Evolutionary conservation across 2,797 vertebrate species (phyloP).

Genomic region (Sorex maritimensis): DNA sequence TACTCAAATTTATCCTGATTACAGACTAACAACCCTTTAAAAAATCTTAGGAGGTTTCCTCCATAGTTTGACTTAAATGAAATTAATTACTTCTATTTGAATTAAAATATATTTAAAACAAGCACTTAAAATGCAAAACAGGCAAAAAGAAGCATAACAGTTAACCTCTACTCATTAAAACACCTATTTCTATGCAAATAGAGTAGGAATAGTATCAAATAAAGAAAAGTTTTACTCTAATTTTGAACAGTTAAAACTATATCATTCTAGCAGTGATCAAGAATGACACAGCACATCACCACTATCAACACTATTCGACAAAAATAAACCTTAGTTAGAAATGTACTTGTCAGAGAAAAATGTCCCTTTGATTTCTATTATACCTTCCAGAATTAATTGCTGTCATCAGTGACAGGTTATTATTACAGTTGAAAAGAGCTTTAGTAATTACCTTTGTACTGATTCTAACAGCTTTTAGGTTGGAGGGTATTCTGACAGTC

Average conservation of each 20-base stretch:
- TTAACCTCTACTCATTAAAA: conserved; percentile 79
- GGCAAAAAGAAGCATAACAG: conserved; percentile 77
- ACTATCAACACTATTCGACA: conserved; percentile 92
- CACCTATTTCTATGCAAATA: conserved; percentile 65
- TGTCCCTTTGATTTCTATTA: conserved; percentile 93
- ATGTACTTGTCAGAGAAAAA: conserved; percentile 94
- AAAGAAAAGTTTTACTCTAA: conserved; percentile 86
- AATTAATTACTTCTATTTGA: conserved; percentile 66
- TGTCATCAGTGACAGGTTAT: conserved; percentile 95
- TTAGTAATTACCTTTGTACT: conserved; percentile 94
- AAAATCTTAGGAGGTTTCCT: no score
- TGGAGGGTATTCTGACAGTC: conserved; percentile 94
- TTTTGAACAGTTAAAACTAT: conserved; percentile 87
- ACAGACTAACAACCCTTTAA: conserved; percentile 32
- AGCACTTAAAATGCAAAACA: conserved; percentile 73
- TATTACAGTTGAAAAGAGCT: conserved; percentile 95
- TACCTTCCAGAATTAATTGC: conserved; percentile 92
- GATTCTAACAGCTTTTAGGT: conserved; percentile 93
- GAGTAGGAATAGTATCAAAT: conserved; percentile 88
- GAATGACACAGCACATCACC: conserved; percentile 93
- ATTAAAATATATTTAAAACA: conserved; percentile 70
- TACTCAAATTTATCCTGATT: conserved; percentile 44
- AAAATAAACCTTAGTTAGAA: conserved; percentile 92
- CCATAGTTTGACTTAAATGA: no score
- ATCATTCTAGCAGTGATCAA: conserved; percentile 91